Percentiles rank a stretch among this genome's conserved stretches.
These are phyloP conservation scores for Tetragonisca angustula DNA, from an alignment of 2,888 invertebrate genomes.

Conservation along the genomic window DNA sequence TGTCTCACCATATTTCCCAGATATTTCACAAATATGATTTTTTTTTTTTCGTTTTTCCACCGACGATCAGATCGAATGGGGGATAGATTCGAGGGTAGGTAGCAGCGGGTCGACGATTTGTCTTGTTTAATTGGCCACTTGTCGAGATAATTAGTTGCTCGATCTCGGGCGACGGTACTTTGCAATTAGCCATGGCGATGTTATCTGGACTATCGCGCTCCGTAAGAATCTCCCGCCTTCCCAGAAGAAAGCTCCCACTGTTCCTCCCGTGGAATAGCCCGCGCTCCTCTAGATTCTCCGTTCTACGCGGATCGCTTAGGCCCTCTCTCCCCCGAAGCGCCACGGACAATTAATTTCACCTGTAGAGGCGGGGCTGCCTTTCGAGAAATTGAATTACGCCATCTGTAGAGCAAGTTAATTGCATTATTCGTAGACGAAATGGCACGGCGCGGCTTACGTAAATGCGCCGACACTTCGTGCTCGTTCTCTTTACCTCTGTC, in stretches of 20 bases:
- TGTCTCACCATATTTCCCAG: slow-evolving; percentile 3
- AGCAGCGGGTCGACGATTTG: slow-evolving; percentile 63
- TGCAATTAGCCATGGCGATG: slow-evolving; percentile 66
- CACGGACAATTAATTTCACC: slow-evolving; percentile 73
- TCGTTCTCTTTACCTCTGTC: slow-evolving; percentile 59
- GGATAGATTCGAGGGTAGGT: slow-evolving; percentile 3
- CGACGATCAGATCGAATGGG: not conserved
- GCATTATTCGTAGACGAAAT: slow-evolving; percentile 75
- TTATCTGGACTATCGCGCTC: slow-evolving; percentile 55
- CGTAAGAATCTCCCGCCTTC: slow-evolving; percentile 50
- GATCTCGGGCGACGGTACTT: slow-evolving; percentile 41
- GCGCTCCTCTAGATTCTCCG: slow-evolving; percentile 16
- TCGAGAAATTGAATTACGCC: slow-evolving; percentile 75
- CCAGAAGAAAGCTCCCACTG: not conserved
- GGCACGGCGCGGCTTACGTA: slow-evolving; percentile 68
- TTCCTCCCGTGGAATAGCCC: slow-evolving; percentile 19
- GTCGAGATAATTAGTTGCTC: slow-evolving; percentile 73
- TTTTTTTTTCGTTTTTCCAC: not conserved
- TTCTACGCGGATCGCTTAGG: slow-evolving; percentile 1
- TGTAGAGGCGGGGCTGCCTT: slow-evolving; percentile 52
- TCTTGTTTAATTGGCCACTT: slow-evolving; percentile 73
- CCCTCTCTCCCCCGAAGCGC: slow-evolving; percentile 17
- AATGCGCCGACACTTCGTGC: slow-evolving; percentile 74
- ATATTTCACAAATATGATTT: slow-evolving; percentile 15
- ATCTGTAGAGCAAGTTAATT: slow-evolving; percentile 73